A percentile compares a stretch with the other conserved stretches of the same genome.
Conservation (phyloP, 2,888 invertebrate species). For the Neoitamus cyanurus region DNA sequence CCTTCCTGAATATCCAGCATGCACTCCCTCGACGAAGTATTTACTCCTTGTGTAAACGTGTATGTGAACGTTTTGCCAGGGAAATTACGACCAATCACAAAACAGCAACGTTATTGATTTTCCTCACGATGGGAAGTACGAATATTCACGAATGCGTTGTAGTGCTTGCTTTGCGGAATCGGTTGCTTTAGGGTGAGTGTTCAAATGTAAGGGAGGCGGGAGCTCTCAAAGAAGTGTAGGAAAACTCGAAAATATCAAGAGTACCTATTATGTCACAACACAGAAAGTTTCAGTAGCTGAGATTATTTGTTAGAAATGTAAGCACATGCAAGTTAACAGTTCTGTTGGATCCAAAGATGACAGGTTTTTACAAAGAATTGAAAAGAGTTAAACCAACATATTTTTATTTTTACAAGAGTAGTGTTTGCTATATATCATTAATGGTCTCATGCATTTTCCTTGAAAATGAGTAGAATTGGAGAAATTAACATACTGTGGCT, state of each 20-base stretch:
- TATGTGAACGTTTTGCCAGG: conserved; percentile 48
- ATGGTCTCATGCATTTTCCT: too few species aligned
- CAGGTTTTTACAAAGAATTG: not conserved
- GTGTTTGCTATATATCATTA: too few species aligned
- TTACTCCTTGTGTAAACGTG: conserved; percentile 19
- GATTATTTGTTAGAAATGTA: not conserved
- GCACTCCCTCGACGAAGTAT: conserved; percentile 16
- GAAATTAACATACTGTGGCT: too few species aligned
- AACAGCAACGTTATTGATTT: conserved; percentile 53
- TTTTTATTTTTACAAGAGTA: too few species aligned
- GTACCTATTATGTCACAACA: not conserved
- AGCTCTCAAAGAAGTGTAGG: not conserved
- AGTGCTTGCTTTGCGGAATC: conserved; percentile 6
- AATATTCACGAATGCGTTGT: conserved; percentile 45
- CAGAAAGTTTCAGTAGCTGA: not conserved
- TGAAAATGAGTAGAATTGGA: too few species aligned
- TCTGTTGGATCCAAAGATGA: not conserved
- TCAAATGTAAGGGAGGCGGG: not conserved
- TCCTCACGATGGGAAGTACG: conserved; percentile 25
- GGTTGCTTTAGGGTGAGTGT: not conserved
- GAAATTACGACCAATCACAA: conserved; percentile 52
- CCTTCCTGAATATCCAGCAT: not conserved
- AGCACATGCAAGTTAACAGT: not conserved
- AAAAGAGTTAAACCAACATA: too few species aligned
- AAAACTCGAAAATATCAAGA: not conserved